Evolutionary conservation across 37 sponge, comb jelly and placozoan genomes (phyloP).

Genomic region (Oscarella lobularis): DNA sequence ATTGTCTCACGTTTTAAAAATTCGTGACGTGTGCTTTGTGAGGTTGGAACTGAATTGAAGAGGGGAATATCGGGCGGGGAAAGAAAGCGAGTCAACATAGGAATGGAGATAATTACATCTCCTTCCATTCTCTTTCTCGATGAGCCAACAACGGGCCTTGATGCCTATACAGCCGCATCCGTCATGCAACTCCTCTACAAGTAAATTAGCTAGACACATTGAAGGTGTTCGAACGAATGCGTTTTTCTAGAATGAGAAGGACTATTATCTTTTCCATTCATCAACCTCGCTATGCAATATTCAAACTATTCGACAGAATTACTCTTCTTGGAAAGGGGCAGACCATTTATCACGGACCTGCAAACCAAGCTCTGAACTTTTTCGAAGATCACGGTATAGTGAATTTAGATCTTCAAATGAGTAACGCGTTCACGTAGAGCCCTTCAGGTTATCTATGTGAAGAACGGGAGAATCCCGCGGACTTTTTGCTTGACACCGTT

Average conservation of each 20-base stretch:
- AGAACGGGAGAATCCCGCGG: constrained; percentile 16
- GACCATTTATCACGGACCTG: constrained; percentile 54
- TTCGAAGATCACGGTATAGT: no score
- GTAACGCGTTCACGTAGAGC: no score
- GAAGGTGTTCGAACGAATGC: neutral
- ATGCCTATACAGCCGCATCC: constrained; percentile 52
- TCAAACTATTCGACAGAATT: constrained; percentile 45
- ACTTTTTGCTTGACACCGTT: constrained; percentile 11
- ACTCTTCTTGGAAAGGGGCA: constrained; percentile 54
- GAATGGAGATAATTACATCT: constrained; percentile 78
- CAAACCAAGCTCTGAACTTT: neutral
- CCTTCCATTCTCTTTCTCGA: constrained; percentile 75
- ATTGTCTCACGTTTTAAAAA: neutral
- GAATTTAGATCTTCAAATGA: no score
- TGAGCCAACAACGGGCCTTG: constrained; percentile 83
- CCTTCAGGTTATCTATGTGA: constrained; percentile 9
- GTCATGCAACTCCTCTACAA: constrained; percentile 31
- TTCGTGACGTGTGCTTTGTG: neutral
- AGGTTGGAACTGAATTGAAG: neutral
- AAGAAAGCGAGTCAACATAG: constrained; percentile 78
- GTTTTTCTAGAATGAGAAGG: constrained; percentile 1
- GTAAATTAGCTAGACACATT: constrained; percentile 3
- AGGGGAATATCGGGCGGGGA: constrained; percentile 85
- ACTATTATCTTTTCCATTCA: constrained; percentile 62
- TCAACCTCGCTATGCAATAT: constrained; percentile 77